phyloP scores from a whole-genome alignment of 64 coral and sea anemone species.

The Pachyseris speciosa region DNA sequence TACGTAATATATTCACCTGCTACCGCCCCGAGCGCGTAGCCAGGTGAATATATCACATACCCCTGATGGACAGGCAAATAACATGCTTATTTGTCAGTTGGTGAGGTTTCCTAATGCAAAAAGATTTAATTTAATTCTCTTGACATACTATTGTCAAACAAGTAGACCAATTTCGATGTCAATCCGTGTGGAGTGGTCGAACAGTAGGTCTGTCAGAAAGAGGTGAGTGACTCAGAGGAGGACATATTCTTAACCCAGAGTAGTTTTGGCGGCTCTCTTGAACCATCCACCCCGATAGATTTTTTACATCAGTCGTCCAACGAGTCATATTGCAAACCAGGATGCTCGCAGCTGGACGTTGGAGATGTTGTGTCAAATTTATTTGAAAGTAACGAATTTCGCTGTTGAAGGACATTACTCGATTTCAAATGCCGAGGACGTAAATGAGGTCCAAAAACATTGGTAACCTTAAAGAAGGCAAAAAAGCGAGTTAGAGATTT shows the following conservation, averaged over 20 bases:
- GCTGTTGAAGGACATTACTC: neutral
- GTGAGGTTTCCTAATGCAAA: neutral
- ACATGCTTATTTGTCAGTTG: neutral
- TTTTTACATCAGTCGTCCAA: neutral
- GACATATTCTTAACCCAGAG: neutral
- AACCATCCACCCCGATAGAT: neutral
- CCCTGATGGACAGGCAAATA: neutral
- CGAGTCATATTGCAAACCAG: neutral
- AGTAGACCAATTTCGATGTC: neutral
- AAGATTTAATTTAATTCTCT: neutral
- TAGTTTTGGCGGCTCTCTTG: neutral
- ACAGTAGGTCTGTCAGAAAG: neutral
- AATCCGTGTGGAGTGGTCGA: neutral
- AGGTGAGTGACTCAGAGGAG: neutral
- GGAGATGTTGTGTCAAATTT: neutral
- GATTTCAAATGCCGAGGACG: neutral
- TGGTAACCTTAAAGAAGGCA: neutral
- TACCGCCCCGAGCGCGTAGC: no score
- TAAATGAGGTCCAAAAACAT: neutral
- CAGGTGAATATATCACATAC: neutral
- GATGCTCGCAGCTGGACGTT: neutral
- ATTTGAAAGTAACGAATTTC: neutral
- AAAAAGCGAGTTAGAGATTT: neutral
- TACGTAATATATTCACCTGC: no score
- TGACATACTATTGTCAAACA: neutral